Base-by-base conservation (phyloP, 1,140 invertebrate genomes). In the Drosophila tristis region DNA sequence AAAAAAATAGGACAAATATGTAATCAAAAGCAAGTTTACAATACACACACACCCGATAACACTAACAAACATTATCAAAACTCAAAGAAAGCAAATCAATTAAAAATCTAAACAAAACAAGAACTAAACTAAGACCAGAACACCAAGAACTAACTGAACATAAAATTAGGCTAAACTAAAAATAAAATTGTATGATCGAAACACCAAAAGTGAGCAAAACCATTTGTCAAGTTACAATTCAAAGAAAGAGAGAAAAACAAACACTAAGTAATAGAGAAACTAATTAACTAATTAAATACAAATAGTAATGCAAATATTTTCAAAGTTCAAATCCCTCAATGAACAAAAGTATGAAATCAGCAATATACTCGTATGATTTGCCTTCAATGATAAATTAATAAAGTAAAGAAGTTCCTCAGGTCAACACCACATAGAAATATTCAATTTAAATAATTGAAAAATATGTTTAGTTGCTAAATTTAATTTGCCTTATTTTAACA, bases 1-100 rank as follows among this genome's bases (percentile, higher is more conserved):
- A n/a, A 42, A 60, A 61, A 39, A 47, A 63, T 39, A 39, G 35
- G 35, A 60, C 74, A 76, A 71, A 66, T 75, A 51, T 80, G 61
- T 75, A 80, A 82, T 79, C 75, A 78, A 78, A 78, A 78, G 54
- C 54, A 67, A 67, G 56, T 67, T 66, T 55, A 78, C 76, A 78
- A 60, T 48, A 77, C 50, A 61, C 43, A 61, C 43, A 71, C 47
- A 48, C 44, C 42, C 20, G 23, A 43, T 42, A 16, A 43, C 49
- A 59, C 39, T 23, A 56, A 57, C 43, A 54, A 54, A 73, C 58
- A 78, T 66, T 54, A 79, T 64, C 56, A 73, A 42, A 77, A 70
- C 53, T 61, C 23, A 29, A 59, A 76, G 44, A 55, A 67, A 66
- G 71, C 62, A 70, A 85, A 85, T 80, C 76, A 80, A 85, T 77